Conservation (phyloP, 1,140 invertebrate genomes). For the Callitettix versicolor region DNA sequence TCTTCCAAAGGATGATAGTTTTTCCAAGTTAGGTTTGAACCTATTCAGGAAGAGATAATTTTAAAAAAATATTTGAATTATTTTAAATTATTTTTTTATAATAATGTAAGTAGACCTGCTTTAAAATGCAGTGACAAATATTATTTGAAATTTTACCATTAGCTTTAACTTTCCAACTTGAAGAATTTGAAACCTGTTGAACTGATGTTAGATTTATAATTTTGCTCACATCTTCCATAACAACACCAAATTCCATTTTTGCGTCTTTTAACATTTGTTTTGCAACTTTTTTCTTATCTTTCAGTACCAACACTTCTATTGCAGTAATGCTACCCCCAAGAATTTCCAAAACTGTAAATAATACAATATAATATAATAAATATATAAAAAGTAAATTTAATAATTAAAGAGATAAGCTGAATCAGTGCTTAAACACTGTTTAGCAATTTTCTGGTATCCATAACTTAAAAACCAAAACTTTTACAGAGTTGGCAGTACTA, state of each 20-base stretch:
- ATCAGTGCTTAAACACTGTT: not conserved
- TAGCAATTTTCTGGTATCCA: not conserved
- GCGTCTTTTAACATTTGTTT: not conserved
- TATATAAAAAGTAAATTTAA: not conserved
- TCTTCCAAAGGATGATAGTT: not conserved
- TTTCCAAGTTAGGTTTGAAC: not conserved
- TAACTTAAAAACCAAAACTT: no score
- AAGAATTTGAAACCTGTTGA: no score
- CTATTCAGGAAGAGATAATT: no score
- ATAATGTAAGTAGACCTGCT: no score
- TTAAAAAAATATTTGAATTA: no score
- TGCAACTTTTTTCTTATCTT: not conserved
- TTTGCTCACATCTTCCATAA: not conserved
- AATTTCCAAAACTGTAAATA: not conserved
- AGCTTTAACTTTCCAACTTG: no score
- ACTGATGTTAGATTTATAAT: no score
- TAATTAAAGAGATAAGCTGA: not conserved
- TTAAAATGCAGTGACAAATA: no score
- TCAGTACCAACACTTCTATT: not conserved
- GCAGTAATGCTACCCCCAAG: not conserved
- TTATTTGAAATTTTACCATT: no score
- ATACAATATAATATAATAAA: not conserved
- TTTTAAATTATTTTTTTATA: no score
- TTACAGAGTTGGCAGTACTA: no score
- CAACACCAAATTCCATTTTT: not conserved